A percentile compares a stretch with the other conserved stretches of the same genome.
Conservation (phyloP, 2,888 invertebrate species). For the Caenorhabditis japonica region DNA sequence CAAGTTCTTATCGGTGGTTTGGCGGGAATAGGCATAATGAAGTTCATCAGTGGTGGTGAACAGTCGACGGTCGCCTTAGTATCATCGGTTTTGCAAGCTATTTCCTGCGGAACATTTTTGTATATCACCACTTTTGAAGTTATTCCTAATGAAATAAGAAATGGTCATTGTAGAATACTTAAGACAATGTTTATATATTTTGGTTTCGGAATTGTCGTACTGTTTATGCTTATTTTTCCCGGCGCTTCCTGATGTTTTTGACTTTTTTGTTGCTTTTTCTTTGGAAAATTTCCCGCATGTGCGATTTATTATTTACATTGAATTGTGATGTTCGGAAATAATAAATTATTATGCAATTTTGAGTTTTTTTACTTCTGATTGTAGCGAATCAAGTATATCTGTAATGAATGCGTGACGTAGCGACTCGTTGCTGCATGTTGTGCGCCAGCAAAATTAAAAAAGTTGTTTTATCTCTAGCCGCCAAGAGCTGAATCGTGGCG, state of each 20-base stretch:
- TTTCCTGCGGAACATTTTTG: slow-evolving; percentile 91
- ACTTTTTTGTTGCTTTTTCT: background rate
- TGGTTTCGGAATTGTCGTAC: slow-evolving; percentile 71
- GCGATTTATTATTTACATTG: too few relatives aligned
- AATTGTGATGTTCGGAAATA: too few relatives aligned
- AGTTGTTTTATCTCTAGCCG: too few relatives aligned
- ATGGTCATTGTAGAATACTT: slow-evolving; percentile 60
- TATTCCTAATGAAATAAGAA: slow-evolving; percentile 82
- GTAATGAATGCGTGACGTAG: too few relatives aligned
- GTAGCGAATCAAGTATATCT: too few relatives aligned
- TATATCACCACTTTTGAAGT: slow-evolving; percentile 95
- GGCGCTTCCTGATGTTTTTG: slow-evolving; percentile 50
- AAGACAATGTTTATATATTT: slow-evolving; percentile 69
- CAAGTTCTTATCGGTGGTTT: slow-evolving; percentile 81
- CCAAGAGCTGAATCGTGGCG: too few relatives aligned
- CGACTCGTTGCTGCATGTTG: too few relatives aligned
- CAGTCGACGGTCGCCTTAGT: slow-evolving; percentile 62
- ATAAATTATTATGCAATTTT: too few relatives aligned
- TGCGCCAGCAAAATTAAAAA: too few relatives aligned
- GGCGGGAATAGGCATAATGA: slow-evolving; percentile 81
- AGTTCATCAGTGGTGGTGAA: slow-evolving; percentile 80
- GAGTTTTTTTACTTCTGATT: too few relatives aligned
- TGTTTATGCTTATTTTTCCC: slow-evolving; percentile 69
- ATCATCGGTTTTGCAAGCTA: slow-evolving; percentile 80
- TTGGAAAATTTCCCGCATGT: background rate